Base-by-base conservation (phyloP, 2,888 invertebrate species). In the Ischnura elegans region DNA sequence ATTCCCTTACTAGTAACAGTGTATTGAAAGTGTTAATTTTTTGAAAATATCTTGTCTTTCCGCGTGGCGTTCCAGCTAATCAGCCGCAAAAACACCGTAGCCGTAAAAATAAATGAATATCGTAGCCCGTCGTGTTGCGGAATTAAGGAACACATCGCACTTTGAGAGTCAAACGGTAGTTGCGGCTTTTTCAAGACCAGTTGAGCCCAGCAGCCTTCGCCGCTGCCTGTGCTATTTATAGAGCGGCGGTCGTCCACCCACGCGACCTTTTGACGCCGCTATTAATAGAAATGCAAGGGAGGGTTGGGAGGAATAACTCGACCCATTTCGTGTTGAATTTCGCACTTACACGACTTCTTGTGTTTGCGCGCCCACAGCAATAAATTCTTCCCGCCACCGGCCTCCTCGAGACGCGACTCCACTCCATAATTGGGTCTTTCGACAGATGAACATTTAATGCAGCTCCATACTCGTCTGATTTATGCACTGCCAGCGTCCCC, bases 171-270 rank as follows among this genome's bases (percentile, higher is more conserved):
- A 76, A 25, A 25, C 76, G 29, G 76, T 36, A 76, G 76, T 36
- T n/a, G 25, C 61, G 8, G n/a, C n/a, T 51, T 21, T 25, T 10
- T 36, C 16, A 76, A 76, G 29, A 36, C 76, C 76, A 76, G 76
- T 76, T 76, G 76, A 76, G 36, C 76, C 36, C 29, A 36, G 29
- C 36, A 36, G 36, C 13, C 76, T 36, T 76, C 76, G 36, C 13
- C 76, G 76, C 76, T 76, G 43, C 45, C 90, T 66, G 42, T 25
- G 90, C 43, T 90, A 90, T 90, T 90, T 43, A 55, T 90, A 61
- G 43, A 90, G 45, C 90, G 90, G 42, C 43, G 90, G 61, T 90
- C 43, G 43, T 55, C 61, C 55, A 61, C 61, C 43, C 43, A 29
- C 36, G 19, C 42, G 90, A 90, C 90, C 90, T 90, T 90, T 90